Evolutionary conservation across 1,140 invertebrate genomes (phyloP).

Genomic region (Parasteatoda tepidariorum): DNA sequence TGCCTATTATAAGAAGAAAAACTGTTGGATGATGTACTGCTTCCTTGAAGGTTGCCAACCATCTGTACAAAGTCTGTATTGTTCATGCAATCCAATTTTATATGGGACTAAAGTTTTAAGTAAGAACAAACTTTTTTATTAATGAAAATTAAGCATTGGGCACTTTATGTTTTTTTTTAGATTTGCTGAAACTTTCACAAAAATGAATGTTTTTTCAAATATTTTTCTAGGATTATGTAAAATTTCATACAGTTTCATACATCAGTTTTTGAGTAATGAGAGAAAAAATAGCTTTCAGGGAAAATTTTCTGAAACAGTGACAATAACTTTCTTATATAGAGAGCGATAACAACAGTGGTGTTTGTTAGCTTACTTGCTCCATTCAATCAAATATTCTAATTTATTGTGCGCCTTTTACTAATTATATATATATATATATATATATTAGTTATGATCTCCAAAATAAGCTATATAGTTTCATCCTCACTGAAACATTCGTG

Average conservation of each 20-base stretch:
- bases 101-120: constrained; percentile 7
- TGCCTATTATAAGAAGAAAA: not conserved
- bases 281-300: not conserved
- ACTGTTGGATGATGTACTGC: constrained; percentile 41
- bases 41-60: constrained; percentile 11
- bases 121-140: constrained; percentile 2
- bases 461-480: too few species aligned
- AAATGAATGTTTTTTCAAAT: not conserved
- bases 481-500: too few species aligned
- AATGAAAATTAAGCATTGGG: not conserved
- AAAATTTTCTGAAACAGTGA: too few species aligned
- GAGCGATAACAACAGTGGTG: too few species aligned
- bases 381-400: too few species aligned
- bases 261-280: not conserved
- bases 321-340: too few species aligned
- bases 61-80: constrained; percentile 4
- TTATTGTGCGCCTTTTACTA: too few species aligned
- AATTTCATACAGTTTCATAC: not conserved
- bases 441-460: too few species aligned
- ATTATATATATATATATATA: too few species aligned
- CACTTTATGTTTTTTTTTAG: not conserved
- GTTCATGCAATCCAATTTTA: constrained; percentile 4
- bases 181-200: not conserved
- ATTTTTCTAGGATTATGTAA: too few species aligned
- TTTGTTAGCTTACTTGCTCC: too few species aligned